Base-by-base conservation (phyloP, 2,797 vertebrate species). In the Prunella strophiata region DNA sequence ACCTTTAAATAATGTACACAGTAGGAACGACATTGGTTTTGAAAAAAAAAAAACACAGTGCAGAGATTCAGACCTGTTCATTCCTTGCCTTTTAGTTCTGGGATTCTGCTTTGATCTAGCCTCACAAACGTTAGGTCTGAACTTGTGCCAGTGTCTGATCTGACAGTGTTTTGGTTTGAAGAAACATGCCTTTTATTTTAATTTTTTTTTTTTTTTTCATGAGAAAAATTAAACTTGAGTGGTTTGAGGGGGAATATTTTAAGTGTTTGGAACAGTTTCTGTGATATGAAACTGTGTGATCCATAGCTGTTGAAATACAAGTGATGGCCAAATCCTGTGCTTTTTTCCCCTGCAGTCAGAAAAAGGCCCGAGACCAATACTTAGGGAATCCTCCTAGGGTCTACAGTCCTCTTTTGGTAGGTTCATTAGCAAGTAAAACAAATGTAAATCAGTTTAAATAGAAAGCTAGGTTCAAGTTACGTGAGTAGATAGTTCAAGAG, bases 121-220 rank as follows among this genome's bases (percentile, higher is more conserved):
- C 50, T 34, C 36, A 52, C 78, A 93, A 94, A 92, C 0, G 8
- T 51, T 85, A 77, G 18, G 59, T 95, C 94, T 93, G 88, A 94
- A 93, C 74, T 79, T 79, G 27, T 95, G 95, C 86, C 86, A 93
- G 80, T 66, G 77, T 89, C 86, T 95, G 86, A 92, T 95, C 86
- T 92, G 74, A 85, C 43, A 63, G 25, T 30, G 70, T 90, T 94
- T 93, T 84, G 62, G 88, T 91, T 94, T 94, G 77, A 92, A 86
- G 83, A 96, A 90, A 94, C 25, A 58, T 1, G 7, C 26, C 81
- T 92, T 76, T 75, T 40, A 58, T 38, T 80, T 38, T 57, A 51
- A n/a, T 21, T 43, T 3, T 62, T 38, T 26, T 87, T 38, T 26
- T 87, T 34, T n/a, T 73, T 75, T 40, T 43, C 0, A 5, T 67